These are phyloP conservation scores for Oplegnathus fasciatus DNA, from an alignment of 2,113 vertebrate species.

Conservation along the genomic window DNA sequence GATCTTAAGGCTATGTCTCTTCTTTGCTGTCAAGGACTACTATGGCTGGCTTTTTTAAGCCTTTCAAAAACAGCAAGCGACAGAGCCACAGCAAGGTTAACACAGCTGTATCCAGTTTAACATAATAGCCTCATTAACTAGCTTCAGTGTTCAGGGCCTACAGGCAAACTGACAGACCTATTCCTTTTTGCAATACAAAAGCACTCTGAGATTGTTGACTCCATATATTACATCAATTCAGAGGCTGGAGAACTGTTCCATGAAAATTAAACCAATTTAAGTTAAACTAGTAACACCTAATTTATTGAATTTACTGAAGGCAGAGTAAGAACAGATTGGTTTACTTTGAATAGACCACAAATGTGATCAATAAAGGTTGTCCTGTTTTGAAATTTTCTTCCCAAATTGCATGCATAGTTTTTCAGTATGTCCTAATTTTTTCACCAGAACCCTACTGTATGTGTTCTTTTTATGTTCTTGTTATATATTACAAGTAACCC, in stretches of 20 bases:
- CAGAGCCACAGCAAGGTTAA: conserved; percentile 9
- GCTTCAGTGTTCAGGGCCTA: conserved; percentile 1
- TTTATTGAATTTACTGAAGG: background rate
- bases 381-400: background rate
- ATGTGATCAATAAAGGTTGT: background rate
- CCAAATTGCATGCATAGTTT: background rate
- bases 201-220: background rate
- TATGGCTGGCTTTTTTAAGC: conserved; percentile 9
- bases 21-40: conserved; percentile 21
- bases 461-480: background rate
- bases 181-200: background rate
- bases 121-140: conserved; percentile 27
- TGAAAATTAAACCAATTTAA: background rate
- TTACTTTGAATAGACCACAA: background rate
- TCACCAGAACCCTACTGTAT: background rate
- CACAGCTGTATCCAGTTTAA: conserved; percentile 7
- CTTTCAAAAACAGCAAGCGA: background rate
- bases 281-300: background rate
- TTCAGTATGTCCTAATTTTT: background rate
- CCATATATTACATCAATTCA: background rate
- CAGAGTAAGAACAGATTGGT: background rate
- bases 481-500: background rate
- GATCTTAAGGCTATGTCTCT: conserved; percentile 17
- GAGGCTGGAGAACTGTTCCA: background rate
- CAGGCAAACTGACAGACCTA: background rate